phyloP scores from a whole-genome alignment of 2,888 invertebrate genomes.

The Mesodorylaimus sp. region DNA sequence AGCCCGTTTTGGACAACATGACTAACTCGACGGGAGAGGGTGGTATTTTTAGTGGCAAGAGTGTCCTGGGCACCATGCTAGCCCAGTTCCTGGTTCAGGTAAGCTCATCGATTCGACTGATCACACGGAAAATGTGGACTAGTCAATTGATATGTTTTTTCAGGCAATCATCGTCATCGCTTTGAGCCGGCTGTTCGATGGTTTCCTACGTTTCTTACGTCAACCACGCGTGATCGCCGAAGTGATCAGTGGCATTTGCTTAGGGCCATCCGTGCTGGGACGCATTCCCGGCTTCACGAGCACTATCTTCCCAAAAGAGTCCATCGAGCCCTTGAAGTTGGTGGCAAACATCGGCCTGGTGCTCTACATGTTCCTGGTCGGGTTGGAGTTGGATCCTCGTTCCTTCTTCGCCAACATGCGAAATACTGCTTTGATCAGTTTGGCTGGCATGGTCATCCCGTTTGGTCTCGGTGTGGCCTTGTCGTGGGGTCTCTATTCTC shows the following conservation, averaged over 20 bases:
- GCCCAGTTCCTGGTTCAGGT: slow-evolving; percentile 11
- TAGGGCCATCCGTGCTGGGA: slow-evolving; percentile 12
- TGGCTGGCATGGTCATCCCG: slow-evolving; percentile 12
- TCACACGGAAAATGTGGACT: no score
- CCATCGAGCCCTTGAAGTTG: slow-evolving; percentile 7
- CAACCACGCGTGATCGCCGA: slow-evolving; percentile 12
- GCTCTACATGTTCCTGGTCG: slow-evolving; percentile 12
- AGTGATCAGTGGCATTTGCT: slow-evolving; percentile 12
- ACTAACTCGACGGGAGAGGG: no score
- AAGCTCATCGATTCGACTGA: slow-evolving; percentile 6
- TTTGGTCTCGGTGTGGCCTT: slow-evolving; percentile 10
- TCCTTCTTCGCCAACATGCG: slow-evolving; percentile 11
- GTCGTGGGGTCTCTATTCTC: slow-evolving; percentile 12
- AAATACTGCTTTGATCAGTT: slow-evolving; percentile 9
- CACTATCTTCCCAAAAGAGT: slow-evolving; percentile 10
- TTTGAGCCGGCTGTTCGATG: slow-evolving; percentile 12
- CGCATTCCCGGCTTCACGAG: slow-evolving; percentile 12
- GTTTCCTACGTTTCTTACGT: slow-evolving; percentile 8
- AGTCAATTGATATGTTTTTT: slow-evolving; percentile 9
- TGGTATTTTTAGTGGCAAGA: slow-evolving; percentile 11
- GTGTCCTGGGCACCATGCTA: slow-evolving; percentile 6
- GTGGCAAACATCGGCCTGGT: slow-evolving; percentile 12
- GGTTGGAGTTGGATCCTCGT: slow-evolving; percentile 12
- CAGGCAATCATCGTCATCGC: slow-evolving; percentile 12
- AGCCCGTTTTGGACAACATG: no score